These are phyloP conservation scores for Salvelinus namaycush DNA, from an alignment of 2,113 vertebrate species.

Conservation along the genomic window DNA sequence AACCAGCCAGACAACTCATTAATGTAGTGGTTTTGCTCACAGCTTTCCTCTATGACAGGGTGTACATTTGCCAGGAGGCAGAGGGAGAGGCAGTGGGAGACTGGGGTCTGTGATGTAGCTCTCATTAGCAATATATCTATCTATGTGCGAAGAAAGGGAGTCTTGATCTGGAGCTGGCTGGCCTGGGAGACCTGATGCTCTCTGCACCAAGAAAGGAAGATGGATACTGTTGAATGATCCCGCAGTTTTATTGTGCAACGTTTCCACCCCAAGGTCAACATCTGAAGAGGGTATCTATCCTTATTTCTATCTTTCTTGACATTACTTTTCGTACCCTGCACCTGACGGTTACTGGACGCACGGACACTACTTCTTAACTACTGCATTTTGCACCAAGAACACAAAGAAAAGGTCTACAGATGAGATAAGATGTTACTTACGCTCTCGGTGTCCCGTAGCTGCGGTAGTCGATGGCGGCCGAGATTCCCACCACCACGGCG, in stretches of 20 bases:
- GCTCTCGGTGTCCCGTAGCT: slow-evolving; percentile 93
- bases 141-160: background rate
- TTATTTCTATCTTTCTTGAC: too few relatives aligned
- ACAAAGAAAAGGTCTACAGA: background rate
- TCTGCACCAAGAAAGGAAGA: background rate
- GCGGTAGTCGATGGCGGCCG: slow-evolving; percentile 94
- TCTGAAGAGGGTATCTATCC: too few relatives aligned
- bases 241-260: too few relatives aligned
- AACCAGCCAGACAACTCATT: slow-evolving; percentile 55
- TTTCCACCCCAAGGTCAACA: too few relatives aligned
- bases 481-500: slow-evolving; percentile 92
- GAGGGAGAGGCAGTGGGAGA: slow-evolving; percentile 25
- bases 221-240: background rate
- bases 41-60: slow-evolving; percentile 52
- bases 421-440: slow-evolving; percentile 82
- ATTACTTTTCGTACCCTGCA: too few relatives aligned
- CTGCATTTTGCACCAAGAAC: background rate
- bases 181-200: slow-evolving; percentile 2
- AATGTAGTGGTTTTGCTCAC: slow-evolving; percentile 46
- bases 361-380: too few relatives aligned
- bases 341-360: too few relatives aligned
- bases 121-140: slow-evolving; percentile 51
- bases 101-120: slow-evolving; percentile 53
- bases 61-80: slow-evolving; percentile 54
- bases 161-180: slow-evolving; percentile 2